These are phyloP conservation scores for Lymantria monacha DNA, from an alignment of 2,888 invertebrate genomes.

Conservation along the genomic window DNA sequence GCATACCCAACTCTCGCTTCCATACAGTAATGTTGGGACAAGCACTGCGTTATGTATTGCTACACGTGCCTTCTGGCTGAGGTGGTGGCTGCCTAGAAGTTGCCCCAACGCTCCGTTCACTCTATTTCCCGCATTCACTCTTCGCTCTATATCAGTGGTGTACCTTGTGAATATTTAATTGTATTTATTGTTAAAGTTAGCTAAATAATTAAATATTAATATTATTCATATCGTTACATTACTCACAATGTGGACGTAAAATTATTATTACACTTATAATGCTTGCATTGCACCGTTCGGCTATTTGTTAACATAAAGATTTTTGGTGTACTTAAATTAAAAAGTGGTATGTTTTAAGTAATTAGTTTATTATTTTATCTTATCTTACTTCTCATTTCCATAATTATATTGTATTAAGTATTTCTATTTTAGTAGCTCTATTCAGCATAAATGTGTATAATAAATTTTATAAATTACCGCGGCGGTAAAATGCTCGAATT, in stretches of 20 bases:
- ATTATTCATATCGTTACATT: background rate
- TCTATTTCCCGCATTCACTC: no score
- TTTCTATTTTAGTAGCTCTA: no score
- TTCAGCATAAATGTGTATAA: no score
- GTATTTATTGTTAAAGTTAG: background rate
- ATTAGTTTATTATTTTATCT: background rate
- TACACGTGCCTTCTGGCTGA: no score
- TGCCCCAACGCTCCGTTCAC: no score
- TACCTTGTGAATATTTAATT: background rate
- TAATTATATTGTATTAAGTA: background rate
- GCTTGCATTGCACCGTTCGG: background rate
- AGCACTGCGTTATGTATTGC: no score
- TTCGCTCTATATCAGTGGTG: no score
- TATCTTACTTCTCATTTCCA: background rate
- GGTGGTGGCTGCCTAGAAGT: no score
- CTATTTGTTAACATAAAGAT: background rate
- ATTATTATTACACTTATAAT: background rate
- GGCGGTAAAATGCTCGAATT: no score
- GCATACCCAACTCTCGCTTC: no score
- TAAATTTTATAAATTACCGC: no score
- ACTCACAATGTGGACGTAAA: background rate
- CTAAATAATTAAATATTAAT: background rate
- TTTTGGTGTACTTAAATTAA: slow-evolving; percentile 1
- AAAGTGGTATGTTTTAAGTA: background rate
- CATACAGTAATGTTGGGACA: no score